These are phyloP conservation scores for Rhynchopsitta pachyrhyncha DNA, from an alignment of 2,113 vertebrate species.

Conservation along the genomic window DNA sequence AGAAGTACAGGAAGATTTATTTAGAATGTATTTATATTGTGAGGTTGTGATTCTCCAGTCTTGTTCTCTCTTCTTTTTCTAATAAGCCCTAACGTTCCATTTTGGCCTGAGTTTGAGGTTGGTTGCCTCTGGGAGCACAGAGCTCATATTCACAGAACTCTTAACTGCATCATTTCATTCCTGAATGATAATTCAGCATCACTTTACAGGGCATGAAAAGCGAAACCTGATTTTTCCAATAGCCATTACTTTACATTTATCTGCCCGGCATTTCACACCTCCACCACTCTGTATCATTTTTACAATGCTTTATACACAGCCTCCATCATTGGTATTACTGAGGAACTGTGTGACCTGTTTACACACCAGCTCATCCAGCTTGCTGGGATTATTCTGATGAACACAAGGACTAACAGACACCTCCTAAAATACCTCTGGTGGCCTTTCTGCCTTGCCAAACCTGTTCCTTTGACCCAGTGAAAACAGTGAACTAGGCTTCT, in stretches of 20 bases:
- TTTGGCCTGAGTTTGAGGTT: not conserved
- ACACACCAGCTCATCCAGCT: not conserved
- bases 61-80: slow-evolving; percentile 7
- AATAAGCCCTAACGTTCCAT: not conserved
- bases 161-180: not conserved
- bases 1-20: not conserved
- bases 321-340: not conserved
- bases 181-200: not conserved
- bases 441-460: not conserved
- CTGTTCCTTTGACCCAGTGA: not conserved
- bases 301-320: not conserved
- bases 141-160: not conserved
- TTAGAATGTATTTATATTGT: not conserved
- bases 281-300: not conserved
- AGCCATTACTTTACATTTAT: not conserved
- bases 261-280: not conserved
- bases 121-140: not conserved
- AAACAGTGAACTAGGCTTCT: not conserved
- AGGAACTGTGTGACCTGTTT: not conserved
- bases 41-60: not conserved
- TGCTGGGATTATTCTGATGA: not conserved
- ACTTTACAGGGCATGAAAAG: not conserved
- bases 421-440: not conserved
- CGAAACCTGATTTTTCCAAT: not conserved
- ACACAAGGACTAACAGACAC: not conserved